Percentiles rank a stretch among this genome's conserved stretches.
Conservation (phyloP, 2,888 invertebrate species). For the Silvanus unidentatus region DNA sequence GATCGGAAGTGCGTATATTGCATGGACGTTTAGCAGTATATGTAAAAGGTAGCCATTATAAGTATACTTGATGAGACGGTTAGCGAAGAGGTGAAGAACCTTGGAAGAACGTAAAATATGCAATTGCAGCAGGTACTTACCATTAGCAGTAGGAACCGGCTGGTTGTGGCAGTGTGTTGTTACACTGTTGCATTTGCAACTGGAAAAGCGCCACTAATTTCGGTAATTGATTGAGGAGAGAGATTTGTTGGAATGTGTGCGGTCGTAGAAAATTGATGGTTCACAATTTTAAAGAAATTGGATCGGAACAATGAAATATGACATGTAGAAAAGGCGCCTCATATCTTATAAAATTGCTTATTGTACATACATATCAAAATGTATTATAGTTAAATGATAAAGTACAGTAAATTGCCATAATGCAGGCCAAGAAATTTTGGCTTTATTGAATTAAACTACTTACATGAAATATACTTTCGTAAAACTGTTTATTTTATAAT, state of each 20-base stretch:
- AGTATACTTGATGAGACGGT: not conserved
- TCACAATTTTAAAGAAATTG: too few species aligned
- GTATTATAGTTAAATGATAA: not conserved
- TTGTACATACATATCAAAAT: not conserved
- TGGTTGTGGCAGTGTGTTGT: not conserved
- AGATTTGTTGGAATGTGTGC: too few species aligned
- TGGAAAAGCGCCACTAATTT: too few species aligned
- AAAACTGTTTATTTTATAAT: too few species aligned
- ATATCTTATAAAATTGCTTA: constrained; percentile 1
- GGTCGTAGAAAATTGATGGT: too few species aligned
- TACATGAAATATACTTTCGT: not conserved
- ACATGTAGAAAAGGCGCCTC: constrained; percentile 1
- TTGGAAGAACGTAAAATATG: constrained; percentile 30
- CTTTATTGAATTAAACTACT: constrained; percentile 1
- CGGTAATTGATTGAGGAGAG: too few species aligned
- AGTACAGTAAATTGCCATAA: not conserved
- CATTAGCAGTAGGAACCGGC: constrained; percentile 29
- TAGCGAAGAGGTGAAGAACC: constrained; percentile 32
- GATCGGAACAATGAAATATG: too few species aligned
- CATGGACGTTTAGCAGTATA: not conserved
- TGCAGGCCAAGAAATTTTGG: constrained; percentile 1
- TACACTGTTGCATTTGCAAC: too few species aligned
- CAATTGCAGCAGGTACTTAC: constrained; percentile 28
- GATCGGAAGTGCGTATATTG: not conserved
- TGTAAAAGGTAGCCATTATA: not conserved